Conservation (phyloP, 1,140 invertebrate genomes). For the Mya arenaria region DNA sequence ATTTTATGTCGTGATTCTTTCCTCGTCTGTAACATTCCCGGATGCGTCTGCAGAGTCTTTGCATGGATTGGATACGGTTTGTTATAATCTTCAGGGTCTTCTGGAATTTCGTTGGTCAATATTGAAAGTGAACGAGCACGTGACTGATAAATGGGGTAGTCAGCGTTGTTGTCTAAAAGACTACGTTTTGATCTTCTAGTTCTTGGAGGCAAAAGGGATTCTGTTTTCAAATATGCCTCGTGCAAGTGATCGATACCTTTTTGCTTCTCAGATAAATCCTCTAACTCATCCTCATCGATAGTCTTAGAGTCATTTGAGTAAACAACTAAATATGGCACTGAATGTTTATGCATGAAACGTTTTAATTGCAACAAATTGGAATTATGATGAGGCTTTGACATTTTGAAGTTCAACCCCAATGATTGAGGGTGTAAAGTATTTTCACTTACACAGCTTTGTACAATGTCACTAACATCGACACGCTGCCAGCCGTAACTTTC, state of each 20-base stretch:
- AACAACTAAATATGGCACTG: conserved; percentile 79
- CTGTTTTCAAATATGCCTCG: not conserved
- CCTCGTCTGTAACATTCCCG: conserved; percentile 71
- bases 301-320: conserved; percentile 80
- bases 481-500: conserved; percentile 75
- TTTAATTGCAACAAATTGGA: conserved; percentile 59
- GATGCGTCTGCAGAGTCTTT: conserved; percentile 68
- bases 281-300: conserved; percentile 68
- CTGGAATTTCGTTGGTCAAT: conserved; percentile 80
- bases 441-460: conserved; percentile 70
- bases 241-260: not conserved
- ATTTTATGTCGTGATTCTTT: conserved; percentile 65
- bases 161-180: conserved; percentile 37
- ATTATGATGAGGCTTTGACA: conserved; percentile 63
- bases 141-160: conserved; percentile 31
- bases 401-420: conserved; percentile 73
- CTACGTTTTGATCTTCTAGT: conserved; percentile 48
- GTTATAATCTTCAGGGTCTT: conserved; percentile 69
- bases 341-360: conserved; percentile 73
- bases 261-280: conserved; percentile 62
- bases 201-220: conserved; percentile 34
- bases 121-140: conserved; percentile 64
- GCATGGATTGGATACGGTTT: conserved; percentile 64
- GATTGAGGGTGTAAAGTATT: conserved; percentile 65
- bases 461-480: conserved; percentile 74